phyloP scores from a whole-genome alignment of 2,888 invertebrate genomes.

The Operophtera brumata region DNA sequence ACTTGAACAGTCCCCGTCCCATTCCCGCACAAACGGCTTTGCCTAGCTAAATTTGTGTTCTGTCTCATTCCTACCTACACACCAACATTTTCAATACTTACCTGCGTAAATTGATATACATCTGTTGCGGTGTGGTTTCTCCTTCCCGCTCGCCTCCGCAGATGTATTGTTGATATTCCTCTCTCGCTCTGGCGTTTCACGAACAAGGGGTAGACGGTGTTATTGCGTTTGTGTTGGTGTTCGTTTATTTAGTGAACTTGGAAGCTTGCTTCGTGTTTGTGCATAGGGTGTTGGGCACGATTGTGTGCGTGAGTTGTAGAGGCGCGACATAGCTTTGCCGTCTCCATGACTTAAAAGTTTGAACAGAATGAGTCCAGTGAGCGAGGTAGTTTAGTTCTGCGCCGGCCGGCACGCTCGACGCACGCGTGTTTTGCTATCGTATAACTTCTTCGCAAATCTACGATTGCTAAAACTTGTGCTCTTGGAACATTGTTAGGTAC shows the following conservation, averaged over 20 bases:
- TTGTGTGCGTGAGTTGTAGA: conserved; percentile 77
- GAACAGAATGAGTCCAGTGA: conserved; percentile 69
- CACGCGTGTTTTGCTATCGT: conserved; percentile 54
- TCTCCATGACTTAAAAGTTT: conserved; percentile 81
- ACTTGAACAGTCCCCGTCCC: conserved; percentile 77
- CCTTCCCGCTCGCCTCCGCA: conserved; percentile 50
- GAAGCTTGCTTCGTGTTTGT: conserved; percentile 78
- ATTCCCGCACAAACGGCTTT: conserved; percentile 70
- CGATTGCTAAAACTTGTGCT: conserved; percentile 67
- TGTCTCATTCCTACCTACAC: conserved; percentile 71
- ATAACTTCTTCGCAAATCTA: conserved; percentile 71
- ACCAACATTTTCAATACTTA: conserved; percentile 79
- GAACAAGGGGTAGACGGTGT: conserved; percentile 78
- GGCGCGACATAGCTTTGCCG: conserved; percentile 81
- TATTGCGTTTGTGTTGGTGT: conserved; percentile 76
- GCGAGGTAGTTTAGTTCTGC: conserved; percentile 77
- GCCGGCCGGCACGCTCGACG: conserved; percentile 72
- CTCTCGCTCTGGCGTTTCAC: conserved; percentile 69
- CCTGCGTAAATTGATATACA: conserved; percentile 80
- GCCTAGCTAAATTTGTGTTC: conserved; percentile 71
- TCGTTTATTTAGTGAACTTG: conserved; percentile 81
- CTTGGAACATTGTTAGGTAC: conserved; percentile 38
- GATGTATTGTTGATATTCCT: conserved; percentile 78
- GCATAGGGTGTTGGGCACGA: conserved; percentile 70
- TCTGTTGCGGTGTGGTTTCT: conserved; percentile 73